A percentile compares a stretch with the other conserved stretches of the same genome.
phyloP scores from a whole-genome alignment of 2,113 vertebrate genomes.

The Gnathonemus longibarbis region DNA sequence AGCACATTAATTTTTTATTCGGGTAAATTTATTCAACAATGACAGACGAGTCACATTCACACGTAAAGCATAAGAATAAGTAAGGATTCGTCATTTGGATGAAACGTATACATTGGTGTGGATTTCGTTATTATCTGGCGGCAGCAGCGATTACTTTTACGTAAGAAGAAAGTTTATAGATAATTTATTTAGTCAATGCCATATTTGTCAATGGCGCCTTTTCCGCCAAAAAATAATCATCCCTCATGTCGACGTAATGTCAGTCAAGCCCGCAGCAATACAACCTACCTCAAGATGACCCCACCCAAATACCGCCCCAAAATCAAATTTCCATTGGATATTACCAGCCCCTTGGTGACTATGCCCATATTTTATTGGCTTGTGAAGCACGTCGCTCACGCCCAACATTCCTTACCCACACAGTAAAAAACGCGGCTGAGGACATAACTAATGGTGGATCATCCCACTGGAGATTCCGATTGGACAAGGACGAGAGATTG shows the following conservation, averaged over 20 bases:
- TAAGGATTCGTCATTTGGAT: background rate
- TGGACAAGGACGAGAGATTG: background rate
- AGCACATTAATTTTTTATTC: background rate
- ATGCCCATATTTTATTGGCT: slow-evolving; percentile 39
- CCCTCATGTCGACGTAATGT: slow-evolving; percentile 37
- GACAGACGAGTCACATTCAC: background rate
- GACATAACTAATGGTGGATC: slow-evolving; percentile 1
- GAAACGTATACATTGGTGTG: background rate
- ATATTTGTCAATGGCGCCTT: slow-evolving; percentile 40
- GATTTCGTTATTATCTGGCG: background rate
- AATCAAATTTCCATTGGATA: slow-evolving; percentile 38
- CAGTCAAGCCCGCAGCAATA: slow-evolving; percentile 38
- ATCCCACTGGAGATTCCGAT: slow-evolving; percentile 13
- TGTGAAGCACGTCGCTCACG: slow-evolving; percentile 31
- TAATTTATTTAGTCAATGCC: background rate
- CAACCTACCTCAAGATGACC: slow-evolving; percentile 41
- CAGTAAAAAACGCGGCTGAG: background rate
- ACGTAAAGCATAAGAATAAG: background rate
- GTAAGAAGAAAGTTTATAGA: background rate
- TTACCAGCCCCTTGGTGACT: slow-evolving; percentile 10
- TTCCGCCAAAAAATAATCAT: slow-evolving; percentile 38
- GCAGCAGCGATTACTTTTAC: background rate
- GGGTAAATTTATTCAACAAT: background rate
- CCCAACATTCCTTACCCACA: slow-evolving; percentile 21
- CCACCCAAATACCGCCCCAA: slow-evolving; percentile 36